These are phyloP conservation scores for Petrolisthes cinctipes DNA, from an alignment of 2,888 invertebrate genomes.

Conservation along the genomic window DNA sequence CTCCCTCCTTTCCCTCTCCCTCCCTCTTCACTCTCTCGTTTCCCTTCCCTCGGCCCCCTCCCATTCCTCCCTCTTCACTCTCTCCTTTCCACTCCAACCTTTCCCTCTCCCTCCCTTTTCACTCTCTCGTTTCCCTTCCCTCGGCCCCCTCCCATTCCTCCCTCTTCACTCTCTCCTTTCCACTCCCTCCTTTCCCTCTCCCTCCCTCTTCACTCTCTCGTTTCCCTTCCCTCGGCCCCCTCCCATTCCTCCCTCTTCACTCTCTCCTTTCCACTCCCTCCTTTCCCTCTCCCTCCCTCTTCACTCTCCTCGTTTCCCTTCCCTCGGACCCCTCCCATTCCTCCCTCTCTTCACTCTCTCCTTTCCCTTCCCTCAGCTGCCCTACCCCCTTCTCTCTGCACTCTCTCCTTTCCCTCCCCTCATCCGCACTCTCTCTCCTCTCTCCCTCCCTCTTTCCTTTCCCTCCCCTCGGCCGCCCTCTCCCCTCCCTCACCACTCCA, in stretches of 20 bases:
- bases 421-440: neutral
- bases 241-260: neutral
- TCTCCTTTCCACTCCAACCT: neutral
- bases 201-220: neutral
- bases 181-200: no score
- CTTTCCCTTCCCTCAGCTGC: neutral
- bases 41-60: neutral
- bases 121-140: neutral
- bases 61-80: neutral
- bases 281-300: neutral
- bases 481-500: neutral
- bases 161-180: no score
- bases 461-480: neutral
- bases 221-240: neutral
- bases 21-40: neutral
- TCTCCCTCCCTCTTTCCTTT: neutral
- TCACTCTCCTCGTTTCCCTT: neutral
- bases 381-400: neutral
- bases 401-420: neutral
- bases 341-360: neutral
- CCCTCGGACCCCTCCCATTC: neutral
- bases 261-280: neutral
- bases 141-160: neutral
- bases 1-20: neutral
- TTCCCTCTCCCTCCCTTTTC: neutral